Conservation (phyloP, 1,140 invertebrate species). For the Hypothenemus hampei region DNA sequence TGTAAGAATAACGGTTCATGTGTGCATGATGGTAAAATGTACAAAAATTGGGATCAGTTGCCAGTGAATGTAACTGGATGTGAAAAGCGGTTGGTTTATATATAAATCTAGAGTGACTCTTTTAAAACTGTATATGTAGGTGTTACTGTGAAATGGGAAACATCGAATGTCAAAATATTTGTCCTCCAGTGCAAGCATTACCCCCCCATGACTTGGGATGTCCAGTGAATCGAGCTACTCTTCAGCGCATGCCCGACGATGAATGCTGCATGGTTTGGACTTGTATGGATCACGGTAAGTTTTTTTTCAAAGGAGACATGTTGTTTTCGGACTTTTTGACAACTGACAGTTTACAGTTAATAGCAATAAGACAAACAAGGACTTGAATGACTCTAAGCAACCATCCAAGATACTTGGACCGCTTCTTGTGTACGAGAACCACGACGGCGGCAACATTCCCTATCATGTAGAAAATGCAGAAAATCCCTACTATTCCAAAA, state of each 20-base stretch:
- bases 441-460: constrained; percentile 21
- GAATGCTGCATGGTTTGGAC: constrained; percentile 75
- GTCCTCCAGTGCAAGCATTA: constrained; percentile 64
- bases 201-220: constrained; percentile 72
- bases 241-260: constrained; percentile 66
- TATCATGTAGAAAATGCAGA: constrained; percentile 33
- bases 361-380: not conserved
- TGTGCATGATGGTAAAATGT: constrained; percentile 59
- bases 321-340: not conserved
- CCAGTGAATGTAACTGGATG: constrained; percentile 67
- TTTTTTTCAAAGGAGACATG: not conserved
- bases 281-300: constrained; percentile 45
- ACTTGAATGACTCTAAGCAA: not conserved
- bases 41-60: constrained; percentile 52
- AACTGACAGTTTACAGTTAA: too few species aligned
- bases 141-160: constrained; percentile 85
- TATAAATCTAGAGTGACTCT: not conserved
- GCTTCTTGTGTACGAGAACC: constrained; percentile 38
- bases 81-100: constrained; percentile 54
- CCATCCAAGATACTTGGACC: constrained; percentile 41
- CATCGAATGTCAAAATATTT: constrained; percentile 74
- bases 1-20: constrained; percentile 77
- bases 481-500: constrained; percentile 27
- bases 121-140: constrained; percentile 13
- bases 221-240: constrained; percentile 56